These are phyloP conservation scores for Ctenomys sociabilis DNA, from an alignment of 2,113 vertebrate species.

Conservation along the genomic window DNA sequence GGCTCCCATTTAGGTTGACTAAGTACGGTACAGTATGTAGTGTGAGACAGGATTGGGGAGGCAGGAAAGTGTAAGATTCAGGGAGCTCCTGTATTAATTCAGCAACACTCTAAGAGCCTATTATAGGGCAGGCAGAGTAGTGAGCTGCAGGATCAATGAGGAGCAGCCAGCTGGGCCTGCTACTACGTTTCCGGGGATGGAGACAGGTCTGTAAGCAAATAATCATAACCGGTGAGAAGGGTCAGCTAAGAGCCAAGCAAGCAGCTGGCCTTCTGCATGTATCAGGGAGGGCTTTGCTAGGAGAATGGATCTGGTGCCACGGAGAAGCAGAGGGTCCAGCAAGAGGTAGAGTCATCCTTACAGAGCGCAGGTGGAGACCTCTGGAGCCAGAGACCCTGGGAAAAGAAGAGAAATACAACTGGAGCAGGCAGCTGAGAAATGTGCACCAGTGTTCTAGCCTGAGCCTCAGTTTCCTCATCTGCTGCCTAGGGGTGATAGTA, in stretches of 20 bases:
- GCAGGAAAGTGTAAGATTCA: slow-evolving; percentile 25
- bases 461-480: not conserved
- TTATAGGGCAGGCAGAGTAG: slow-evolving; percentile 10
- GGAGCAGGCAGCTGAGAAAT: not conserved
- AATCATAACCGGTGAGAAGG: not conserved
- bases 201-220: not conserved
- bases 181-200: not conserved
- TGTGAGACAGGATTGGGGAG: slow-evolving; percentile 69
- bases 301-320: not conserved
- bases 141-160: not conserved
- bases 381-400: not conserved
- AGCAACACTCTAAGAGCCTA: slow-evolving; percentile 31
- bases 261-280: not conserved
- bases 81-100: slow-evolving; percentile 42
- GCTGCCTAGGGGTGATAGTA: not conserved
- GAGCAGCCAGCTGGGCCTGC: not conserved
- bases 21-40: slow-evolving; percentile 61
- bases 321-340: not conserved
- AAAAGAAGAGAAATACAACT: not conserved
- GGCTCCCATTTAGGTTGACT: slow-evolving; percentile 60
- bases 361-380: not conserved
- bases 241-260: not conserved
- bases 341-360: not conserved
- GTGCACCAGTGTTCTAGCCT: not conserved
- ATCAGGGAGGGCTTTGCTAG: not conserved